Base-by-base conservation (phyloP, 2,888 invertebrate genomes). In the Trichopria drosophilae region DNA sequence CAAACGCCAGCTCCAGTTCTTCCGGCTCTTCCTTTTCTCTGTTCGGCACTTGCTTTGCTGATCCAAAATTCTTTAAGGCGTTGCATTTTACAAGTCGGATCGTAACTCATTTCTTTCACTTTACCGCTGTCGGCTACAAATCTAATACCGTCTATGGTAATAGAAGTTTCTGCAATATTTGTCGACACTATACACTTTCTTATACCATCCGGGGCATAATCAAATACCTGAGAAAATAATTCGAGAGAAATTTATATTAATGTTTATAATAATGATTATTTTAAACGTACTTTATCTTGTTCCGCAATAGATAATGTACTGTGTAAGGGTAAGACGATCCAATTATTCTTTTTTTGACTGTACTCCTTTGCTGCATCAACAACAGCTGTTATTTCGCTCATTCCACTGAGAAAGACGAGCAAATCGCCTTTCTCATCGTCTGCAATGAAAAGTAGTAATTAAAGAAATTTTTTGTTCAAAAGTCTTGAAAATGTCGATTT, bases 91-190 rank as follows among this genome's bases (percentile, higher is more conserved):
- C 89, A 88, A 1, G 84, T 83, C 0, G 93, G 85, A 74, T 97
- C 94, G 70, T 93, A 98, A 65, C 88, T 93, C 93, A 98, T 97
- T 77, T 97, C 92, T 78, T 97, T 97, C 0, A 90, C 93, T 81
- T 94, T 96, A 20, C 99, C 98, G 3, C 96, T 96, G 75, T 99
- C 98, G 1, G 92, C 84, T 1, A 99, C 98, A 77, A 99, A 99
- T 66, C 98, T 81, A 44, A 99, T 90, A 1, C 98, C 98, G 72
- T 99, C 99, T 45, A 99, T 97, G 0, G 99, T 99, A 3, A 99
- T 88, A 0, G 97, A 97, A 0, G 99, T 99, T 79, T 99, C 99
- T 0, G 99, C 97, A 50, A 99, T 98, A 70, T 99, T 99, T 1
- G 99, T 99, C 0, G 96, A 93, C 1, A 99, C 86, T 53, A 99